Conservation (phyloP, 2,797 vertebrate genomes). For the Erethizon dorsatum region DNA sequence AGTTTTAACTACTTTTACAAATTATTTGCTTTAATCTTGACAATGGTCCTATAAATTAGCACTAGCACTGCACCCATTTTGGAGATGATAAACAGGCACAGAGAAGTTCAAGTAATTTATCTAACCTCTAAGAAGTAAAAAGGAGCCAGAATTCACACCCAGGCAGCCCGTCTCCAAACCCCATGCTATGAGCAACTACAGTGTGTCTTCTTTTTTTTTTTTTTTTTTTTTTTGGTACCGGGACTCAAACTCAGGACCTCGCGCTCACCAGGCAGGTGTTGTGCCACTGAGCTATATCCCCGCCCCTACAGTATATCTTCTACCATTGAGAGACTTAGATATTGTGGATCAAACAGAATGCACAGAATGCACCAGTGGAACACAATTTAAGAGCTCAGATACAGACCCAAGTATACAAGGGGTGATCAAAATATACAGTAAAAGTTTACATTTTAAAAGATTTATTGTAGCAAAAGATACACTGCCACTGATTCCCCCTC, state of each 20-base stretch:
- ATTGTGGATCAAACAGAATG: not conserved
- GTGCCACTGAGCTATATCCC: no score
- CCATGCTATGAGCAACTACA: not conserved
- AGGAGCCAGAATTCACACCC: constrained; percentile 39
- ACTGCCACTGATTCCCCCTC: not conserved
- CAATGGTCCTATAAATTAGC: not conserved
- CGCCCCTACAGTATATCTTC: not conserved
- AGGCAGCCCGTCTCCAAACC: not conserved
- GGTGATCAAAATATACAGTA: not conserved
- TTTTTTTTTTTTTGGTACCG: no score
- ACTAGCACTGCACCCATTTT: not conserved
- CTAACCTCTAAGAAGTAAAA: constrained; percentile 23
- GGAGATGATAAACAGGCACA: constrained; percentile 24
- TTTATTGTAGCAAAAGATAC: not conserved
- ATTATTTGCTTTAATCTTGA: constrained; percentile 56
- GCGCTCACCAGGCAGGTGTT: no score
- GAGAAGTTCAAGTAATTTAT: not conserved
- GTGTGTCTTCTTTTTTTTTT: not conserved
- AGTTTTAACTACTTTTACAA: constrained; percentile 41
- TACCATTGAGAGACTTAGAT: constrained; percentile 15
- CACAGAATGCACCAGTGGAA: not conserved
- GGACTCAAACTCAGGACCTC: no score
- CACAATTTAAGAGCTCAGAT: not conserved
- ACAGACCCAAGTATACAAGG: not conserved
- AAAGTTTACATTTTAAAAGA: not conserved